Evolutionary conservation across 2,113 vertebrate species (phyloP).

Genomic region (Poecile atricapillus): DNA sequence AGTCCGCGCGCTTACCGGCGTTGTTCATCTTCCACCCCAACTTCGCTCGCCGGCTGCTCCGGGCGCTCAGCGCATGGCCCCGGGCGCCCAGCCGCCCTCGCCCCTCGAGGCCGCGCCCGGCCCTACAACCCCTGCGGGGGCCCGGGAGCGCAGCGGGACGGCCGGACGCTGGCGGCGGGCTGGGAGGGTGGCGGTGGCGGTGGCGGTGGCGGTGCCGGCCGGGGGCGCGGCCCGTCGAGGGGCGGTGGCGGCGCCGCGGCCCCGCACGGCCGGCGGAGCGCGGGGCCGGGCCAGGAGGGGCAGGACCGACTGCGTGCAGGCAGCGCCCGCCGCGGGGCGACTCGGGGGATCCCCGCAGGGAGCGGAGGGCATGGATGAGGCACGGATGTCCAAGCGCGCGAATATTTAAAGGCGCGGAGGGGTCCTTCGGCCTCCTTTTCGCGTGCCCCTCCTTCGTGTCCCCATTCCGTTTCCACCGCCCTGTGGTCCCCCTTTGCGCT

Average conservation of each 20-base stretch:
- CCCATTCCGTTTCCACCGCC: neutral
- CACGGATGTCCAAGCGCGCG: neutral
- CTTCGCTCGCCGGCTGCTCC: neutral
- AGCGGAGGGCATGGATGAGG: neutral
- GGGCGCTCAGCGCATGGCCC: conserved; percentile 28
- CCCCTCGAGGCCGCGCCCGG: neutral
- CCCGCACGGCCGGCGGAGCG: too few relatives aligned
- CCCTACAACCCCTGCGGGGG: neutral
- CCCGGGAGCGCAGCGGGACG: neutral
- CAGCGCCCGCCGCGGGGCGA: neutral
- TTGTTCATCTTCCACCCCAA: conserved; percentile 61
- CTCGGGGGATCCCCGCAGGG: neutral
- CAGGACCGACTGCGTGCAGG: neutral
- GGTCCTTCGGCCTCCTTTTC: neutral
- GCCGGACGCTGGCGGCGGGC: neutral
- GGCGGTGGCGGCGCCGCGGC: too few relatives aligned
- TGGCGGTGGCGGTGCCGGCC: neutral
- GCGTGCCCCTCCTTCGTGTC: neutral
- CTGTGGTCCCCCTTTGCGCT: neutral
- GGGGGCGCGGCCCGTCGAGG: neutral
- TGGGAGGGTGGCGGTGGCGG: neutral
- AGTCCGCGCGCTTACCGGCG: conserved; percentile 38
- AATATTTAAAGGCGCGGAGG: conserved; percentile 50
- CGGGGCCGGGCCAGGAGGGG: neutral
- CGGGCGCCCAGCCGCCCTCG: neutral